phyloP scores from a whole-genome alignment of 35 echinoderm and acorn worm species.

The Heliocidaris tuberculata region DNA sequence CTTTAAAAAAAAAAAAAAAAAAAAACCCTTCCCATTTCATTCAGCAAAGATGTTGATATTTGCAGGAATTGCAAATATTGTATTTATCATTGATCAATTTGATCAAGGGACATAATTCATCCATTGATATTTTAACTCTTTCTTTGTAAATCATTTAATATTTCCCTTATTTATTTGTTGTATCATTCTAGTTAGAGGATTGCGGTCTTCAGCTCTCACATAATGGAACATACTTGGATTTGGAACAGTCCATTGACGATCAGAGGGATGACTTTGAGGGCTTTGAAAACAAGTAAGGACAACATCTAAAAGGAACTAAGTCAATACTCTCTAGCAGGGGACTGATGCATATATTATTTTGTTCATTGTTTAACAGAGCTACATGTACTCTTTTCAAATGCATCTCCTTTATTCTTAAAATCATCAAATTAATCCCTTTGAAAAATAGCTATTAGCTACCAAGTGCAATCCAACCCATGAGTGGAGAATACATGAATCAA shows the following conservation, averaged over 20 bases:
- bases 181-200: conserved; percentile 77
- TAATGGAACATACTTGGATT: conserved; percentile 91
- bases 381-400: no score
- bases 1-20: no score
- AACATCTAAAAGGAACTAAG: not conserved
- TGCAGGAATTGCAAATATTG: no score
- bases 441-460: no score
- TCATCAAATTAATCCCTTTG: no score
- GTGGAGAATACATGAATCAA: no score
- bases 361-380: no score
- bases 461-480: no score
- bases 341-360: not conserved
- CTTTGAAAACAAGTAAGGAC: conserved; percentile 76
- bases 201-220: conserved; percentile 95
- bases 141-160: not conserved
- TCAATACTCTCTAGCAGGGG: not conserved
- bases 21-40: no score
- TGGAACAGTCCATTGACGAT: conserved; percentile 94
- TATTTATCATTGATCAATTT: no score
- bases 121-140: not conserved
- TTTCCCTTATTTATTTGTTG: not conserved
- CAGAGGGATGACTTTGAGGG: conserved; percentile 96
- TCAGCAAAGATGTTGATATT: no score
- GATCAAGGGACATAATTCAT: not conserved
- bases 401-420: no score